Base-by-base conservation (phyloP, 2,888 invertebrate species). In the Lasioglossum villosulum region DNA sequence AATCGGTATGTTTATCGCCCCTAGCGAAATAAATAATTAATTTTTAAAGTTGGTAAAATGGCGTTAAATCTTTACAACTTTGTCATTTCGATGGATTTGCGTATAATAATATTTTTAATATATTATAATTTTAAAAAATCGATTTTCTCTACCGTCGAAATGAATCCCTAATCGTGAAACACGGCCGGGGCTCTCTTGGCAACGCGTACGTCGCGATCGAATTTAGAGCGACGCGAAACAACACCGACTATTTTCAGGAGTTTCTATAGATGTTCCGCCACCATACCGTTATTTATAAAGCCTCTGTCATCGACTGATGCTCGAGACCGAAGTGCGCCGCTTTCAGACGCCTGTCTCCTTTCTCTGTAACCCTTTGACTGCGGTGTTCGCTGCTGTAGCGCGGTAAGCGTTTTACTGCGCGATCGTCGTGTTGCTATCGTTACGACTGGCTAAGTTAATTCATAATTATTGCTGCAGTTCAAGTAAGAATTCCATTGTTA, bases 201-300 rank as follows among this genome's bases (percentile, higher is more conserved):
- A 80, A 80, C 80, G 52, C 27, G 66, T 56, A 27, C 34, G 30
- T 12, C 71, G n/a, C 19, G n/a, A 3, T 52, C 34, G 39, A 39
- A 83, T 83, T 75, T 82, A 63, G 75, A 75, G 48, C 48, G 37
- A 75, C 70, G 19, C 59, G 59, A 59, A 81, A 82, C 42, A 45
- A 83, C 52, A 30, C 52, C 45, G 39, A 75, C 75, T 83, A 82
- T 82, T 83, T 75, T 63, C 39, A 48, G 52, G 68, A 77, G 37
- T 52, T 80, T 71, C 71, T 73, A 56, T 45, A 30, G 52, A 74
- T 68, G 52, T 68, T 73, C 78, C 52, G 37, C 73, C 27, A 74
- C 52, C 56, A 37, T 56, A 59, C 45, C 68, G 82, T 39, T 79
- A 78, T 78, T 78, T 79, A 82, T 79, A 81, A 45, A 39, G 27